Evolutionary conservation across 2,797 vertebrate genomes (phyloP).

Genomic region (Anomalospiza imberbis): DNA sequence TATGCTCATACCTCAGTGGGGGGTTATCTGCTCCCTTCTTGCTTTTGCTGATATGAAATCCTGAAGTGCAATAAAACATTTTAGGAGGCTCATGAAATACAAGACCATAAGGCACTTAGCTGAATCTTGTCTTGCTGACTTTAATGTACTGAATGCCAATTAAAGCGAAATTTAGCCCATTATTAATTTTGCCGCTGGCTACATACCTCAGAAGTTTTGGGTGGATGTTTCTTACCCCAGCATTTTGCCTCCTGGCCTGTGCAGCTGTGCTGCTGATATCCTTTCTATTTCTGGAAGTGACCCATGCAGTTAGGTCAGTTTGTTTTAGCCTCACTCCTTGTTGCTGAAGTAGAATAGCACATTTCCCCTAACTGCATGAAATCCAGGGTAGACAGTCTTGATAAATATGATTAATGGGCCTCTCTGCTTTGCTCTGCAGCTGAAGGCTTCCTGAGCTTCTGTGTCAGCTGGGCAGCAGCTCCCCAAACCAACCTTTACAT

Average conservation of each 20-base stretch:
- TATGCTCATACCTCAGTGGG: not conserved
- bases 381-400: slow-evolving; percentile 22
- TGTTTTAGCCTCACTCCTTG: slow-evolving; percentile 55
- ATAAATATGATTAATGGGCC: slow-evolving; percentile 61
- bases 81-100: not conserved
- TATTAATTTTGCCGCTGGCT: slow-evolving; percentile 25
- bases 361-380: slow-evolving; percentile 33
- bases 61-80: not conserved
- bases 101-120: not conserved
- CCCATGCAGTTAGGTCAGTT: slow-evolving; percentile 56
- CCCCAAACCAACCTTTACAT: not conserved
- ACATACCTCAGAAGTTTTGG: slow-evolving; percentile 23
- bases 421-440: slow-evolving; percentile 23
- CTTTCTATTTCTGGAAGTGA: slow-evolving; percentile 57
- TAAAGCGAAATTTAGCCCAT: slow-evolving; percentile 5
- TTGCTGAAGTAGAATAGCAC: slow-evolving; percentile 49
- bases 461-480: not conserved
- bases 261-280: slow-evolving; percentile 36
- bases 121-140: slow-evolving; percentile 3
- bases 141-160: not conserved
- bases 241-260: slow-evolving; percentile 43
- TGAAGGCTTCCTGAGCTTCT: slow-evolving; percentile 19
- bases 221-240: not conserved
- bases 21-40: not conserved
- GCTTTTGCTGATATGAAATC: slow-evolving; percentile 2